A percentile compares a stretch with the other conserved stretches of the same genome.
Evolutionary conservation across 2,797 vertebrate genomes (phyloP).

Genomic region (Phaenicophaeus curvirostris): DNA sequence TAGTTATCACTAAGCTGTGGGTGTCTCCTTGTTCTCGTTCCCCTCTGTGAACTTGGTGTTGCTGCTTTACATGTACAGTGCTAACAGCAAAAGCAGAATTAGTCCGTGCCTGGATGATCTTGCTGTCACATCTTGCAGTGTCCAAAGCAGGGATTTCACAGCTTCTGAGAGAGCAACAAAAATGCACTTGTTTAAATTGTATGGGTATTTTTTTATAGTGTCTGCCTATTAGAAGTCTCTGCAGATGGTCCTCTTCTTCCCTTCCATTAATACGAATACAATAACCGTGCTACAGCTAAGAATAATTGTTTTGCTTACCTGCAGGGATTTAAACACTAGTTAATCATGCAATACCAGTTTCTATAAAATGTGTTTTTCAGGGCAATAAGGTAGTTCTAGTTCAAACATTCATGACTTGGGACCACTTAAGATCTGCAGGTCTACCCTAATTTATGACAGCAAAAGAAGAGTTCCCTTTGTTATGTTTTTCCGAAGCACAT

Average conservation of each 20-base stretch:
- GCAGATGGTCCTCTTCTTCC: not conserved
- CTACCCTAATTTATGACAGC: not conserved
- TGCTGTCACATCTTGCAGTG: not conserved
- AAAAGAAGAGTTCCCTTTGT: not conserved
- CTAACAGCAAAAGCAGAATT: not conserved
- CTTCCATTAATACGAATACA: not conserved
- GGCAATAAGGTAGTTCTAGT: not conserved
- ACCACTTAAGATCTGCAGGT: not conserved
- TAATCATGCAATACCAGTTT: not conserved
- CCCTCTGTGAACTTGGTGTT: not conserved
- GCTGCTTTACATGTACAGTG: not conserved
- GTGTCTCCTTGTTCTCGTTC: not conserved
- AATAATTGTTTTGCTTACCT: not conserved
- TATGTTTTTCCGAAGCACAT: not conserved
- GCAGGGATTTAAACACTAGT: not conserved
- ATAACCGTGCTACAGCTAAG: not conserved
- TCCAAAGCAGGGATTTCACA: not conserved
- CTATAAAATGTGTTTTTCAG: not conserved
- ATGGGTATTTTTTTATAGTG: not conserved
- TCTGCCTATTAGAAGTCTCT: not conserved
- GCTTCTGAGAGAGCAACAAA: not conserved
- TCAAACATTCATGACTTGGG: not conserved
- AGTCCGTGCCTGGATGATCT: not conserved
- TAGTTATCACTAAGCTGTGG: not conserved
- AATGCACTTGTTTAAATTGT: not conserved